These are phyloP conservation scores for Meriones psammophilus DNA, from an alignment of 2,797 vertebrate species.

Conservation along the genomic window DNA sequence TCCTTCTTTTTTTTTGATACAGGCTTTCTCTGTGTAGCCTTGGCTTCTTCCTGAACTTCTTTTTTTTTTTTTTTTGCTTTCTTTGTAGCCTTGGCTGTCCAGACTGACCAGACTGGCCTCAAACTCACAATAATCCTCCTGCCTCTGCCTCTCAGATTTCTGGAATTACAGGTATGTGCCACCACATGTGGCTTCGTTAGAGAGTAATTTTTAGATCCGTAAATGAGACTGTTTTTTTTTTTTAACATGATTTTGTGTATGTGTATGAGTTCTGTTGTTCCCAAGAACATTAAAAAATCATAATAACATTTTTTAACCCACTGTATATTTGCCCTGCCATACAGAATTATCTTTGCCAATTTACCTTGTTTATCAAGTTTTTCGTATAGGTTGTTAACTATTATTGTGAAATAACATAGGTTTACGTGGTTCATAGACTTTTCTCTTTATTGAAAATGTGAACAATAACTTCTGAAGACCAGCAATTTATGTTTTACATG, in stretches of 20 bases:
- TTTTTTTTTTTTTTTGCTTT: too few relatives aligned
- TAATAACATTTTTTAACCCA: not conserved
- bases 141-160: too few relatives aligned
- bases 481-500: not conserved
- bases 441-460: not conserved
- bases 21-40: too few relatives aligned
- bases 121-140: too few relatives aligned
- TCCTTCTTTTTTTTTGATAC: too few relatives aligned
- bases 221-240: conserved; percentile 7
- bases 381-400: not conserved
- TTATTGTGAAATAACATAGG: not conserved
- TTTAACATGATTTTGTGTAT: not conserved
- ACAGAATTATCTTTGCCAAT: not conserved
- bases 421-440: not conserved
- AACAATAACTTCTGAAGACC: not conserved
- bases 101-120: too few relatives aligned
- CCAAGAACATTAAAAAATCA: not conserved
- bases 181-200: not conserved
- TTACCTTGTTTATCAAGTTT: conserved; percentile 13
- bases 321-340: not conserved
- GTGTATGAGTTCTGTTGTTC: not conserved
- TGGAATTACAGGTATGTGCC: too few relatives aligned
- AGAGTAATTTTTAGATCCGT: not conserved
- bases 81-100: too few relatives aligned
- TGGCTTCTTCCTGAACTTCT: too few relatives aligned